Percentiles rank a stretch among this genome's conserved stretches.
Evolutionary conservation across 1,140 invertebrate genomes (phyloP).

Genomic region (Dreissena rostriformis): DNA sequence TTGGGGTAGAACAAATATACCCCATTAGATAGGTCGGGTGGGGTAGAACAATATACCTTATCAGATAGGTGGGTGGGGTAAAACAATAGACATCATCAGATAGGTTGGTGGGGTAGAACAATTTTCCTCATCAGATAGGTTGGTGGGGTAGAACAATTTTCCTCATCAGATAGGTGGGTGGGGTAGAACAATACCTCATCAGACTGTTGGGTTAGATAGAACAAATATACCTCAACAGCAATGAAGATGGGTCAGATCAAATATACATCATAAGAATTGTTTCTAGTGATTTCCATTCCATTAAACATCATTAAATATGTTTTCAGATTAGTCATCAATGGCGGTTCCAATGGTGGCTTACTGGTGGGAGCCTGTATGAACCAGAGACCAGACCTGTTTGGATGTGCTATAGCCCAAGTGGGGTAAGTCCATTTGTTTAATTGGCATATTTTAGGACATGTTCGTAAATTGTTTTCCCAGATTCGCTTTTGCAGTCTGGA

Average conservation of each 20-base stretch:
- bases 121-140: neutral
- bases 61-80: neutral
- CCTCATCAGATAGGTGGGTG: too few relatives aligned
- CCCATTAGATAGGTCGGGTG: slow-evolving; percentile 83
- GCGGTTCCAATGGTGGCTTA: slow-evolving; percentile 98
- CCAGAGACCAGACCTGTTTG: slow-evolving; percentile 97
- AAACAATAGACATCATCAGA: neutral
- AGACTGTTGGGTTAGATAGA: too few relatives aligned
- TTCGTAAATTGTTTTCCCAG: neutral
- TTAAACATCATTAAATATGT: neutral
- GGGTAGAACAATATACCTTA: neutral
- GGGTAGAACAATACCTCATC: too few relatives aligned
- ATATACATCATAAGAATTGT: too few relatives aligned
- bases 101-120: neutral
- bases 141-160: neutral
- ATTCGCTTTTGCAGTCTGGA: too few relatives aligned
- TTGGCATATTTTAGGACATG: neutral
- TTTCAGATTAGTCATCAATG: slow-evolving; percentile 90
- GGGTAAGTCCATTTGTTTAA: slow-evolving; percentile 86
- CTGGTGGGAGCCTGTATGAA: slow-evolving; percentile 94
- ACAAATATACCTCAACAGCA: too few relatives aligned
- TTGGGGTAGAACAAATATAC: slow-evolving; percentile 89
- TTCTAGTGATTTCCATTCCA: too few relatives aligned
- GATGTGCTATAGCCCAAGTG: slow-evolving; percentile 94
- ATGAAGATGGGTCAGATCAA: too few relatives aligned